These are phyloP conservation scores for Morone saxatilis DNA, from an alignment of 2,113 vertebrate genomes.

Conservation along the genomic window DNA sequence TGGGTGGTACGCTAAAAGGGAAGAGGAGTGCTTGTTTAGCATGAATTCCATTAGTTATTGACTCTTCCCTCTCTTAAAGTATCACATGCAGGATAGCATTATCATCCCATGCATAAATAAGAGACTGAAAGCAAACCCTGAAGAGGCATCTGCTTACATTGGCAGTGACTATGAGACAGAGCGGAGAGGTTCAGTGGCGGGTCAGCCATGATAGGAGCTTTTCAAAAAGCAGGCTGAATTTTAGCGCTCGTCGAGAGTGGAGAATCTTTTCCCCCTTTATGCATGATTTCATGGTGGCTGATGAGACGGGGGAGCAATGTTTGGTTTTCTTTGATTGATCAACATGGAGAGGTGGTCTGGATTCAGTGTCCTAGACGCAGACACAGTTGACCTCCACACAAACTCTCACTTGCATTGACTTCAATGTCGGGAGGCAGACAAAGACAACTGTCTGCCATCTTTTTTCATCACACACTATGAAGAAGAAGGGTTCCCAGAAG, in stretches of 20 bases:
- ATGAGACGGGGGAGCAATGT: conserved; percentile 37
- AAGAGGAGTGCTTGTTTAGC: conserved; percentile 63
- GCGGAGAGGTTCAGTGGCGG: conserved; percentile 72
- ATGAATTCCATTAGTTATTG: conserved; percentile 63
- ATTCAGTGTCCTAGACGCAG: conserved; percentile 27
- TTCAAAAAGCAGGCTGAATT: conserved; percentile 42
- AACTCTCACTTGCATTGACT: conserved; percentile 17
- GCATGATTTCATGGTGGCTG: conserved; percentile 60
- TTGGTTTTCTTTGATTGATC: conserved; percentile 73
- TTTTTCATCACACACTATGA: conserved; percentile 12
- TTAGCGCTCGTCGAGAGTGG: conserved; percentile 41
- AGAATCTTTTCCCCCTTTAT: conserved; percentile 27
- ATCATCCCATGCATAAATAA: conserved; percentile 74
- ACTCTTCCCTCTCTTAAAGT: conserved; percentile 60
- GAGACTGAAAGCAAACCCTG: conserved; percentile 56
- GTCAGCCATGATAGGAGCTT: conserved; percentile 71
- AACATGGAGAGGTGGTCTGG: conserved; percentile 52
- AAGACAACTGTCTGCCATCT: conserved; percentile 14
- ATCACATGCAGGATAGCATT: conserved; percentile 67
- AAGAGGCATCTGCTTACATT: conserved; percentile 79
- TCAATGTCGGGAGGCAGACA: conserved; percentile 15
- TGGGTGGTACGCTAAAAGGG: conserved; percentile 56
- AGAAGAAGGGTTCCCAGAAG: conserved; percentile 4
- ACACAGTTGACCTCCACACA: conserved; percentile 27
- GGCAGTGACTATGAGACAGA: conserved; percentile 63